Conservation (phyloP, 2,888 invertebrate species). For the Ceriagrion tenellum region DNA sequence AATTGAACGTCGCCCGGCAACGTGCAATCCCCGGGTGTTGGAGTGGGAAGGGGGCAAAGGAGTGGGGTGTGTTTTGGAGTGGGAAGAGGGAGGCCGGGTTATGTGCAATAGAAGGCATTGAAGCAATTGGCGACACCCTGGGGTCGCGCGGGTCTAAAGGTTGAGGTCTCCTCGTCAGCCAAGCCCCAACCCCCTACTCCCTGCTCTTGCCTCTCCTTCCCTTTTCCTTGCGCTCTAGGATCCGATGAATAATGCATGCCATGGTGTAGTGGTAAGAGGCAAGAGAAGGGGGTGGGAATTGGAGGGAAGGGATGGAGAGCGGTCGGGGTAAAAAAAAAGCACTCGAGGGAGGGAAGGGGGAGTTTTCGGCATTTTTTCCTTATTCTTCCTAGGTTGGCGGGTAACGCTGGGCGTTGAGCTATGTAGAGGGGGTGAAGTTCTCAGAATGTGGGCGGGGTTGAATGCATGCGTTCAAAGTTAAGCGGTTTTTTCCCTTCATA, state of each 20-base stretch:
- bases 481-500: too few relatives aligned
- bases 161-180: background rate
- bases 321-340: background rate
- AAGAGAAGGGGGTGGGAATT: background rate
- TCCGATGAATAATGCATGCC: background rate
- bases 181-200: too few relatives aligned
- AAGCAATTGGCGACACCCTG: conserved; percentile 27
- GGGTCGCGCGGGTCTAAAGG: background rate
- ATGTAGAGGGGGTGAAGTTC: too few relatives aligned
- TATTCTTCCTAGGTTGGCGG: too few relatives aligned
- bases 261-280: background rate
- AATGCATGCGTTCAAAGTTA: too few relatives aligned
- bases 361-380: background rate
- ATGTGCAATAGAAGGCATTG: too few relatives aligned
- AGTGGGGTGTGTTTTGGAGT: too few relatives aligned
- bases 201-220: background rate
- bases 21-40: too few relatives aligned
- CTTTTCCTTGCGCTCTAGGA: background rate
- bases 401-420: too few relatives aligned
- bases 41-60: too few relatives aligned
- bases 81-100: background rate
- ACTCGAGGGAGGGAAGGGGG: background rate
- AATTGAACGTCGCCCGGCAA: too few relatives aligned
- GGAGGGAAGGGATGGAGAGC: background rate
- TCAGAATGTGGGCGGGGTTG: too few relatives aligned